phyloP scores from a whole-genome alignment of 2,888 invertebrate genomes.

The Ophion ellenae region DNA sequence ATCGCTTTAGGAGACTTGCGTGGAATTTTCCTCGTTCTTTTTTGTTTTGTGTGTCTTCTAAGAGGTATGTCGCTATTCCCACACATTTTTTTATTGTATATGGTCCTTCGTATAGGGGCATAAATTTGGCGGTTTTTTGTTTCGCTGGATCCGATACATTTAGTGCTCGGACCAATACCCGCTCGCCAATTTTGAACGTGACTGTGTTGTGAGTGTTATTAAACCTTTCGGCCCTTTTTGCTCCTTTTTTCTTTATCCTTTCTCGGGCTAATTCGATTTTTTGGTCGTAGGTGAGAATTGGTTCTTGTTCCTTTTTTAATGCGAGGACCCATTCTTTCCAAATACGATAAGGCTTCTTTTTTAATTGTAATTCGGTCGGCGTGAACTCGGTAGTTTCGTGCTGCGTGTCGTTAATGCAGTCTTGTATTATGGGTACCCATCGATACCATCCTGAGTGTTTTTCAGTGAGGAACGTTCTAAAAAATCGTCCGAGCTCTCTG shows the following conservation, averaged over 20 bases:
- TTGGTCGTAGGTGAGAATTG: background rate
- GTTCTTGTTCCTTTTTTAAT: background rate
- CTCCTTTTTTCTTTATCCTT: constrained; percentile 9
- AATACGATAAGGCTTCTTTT: constrained; percentile 23
- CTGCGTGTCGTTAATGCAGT: constrained; percentile 20
- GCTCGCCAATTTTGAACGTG: background rate
- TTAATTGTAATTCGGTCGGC: background rate
- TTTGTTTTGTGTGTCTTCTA: constrained; percentile 6
- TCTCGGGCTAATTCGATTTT: background rate
- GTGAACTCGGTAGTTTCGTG: background rate
- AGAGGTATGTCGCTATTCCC: background rate
- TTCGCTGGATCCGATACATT: constrained; percentile 10
- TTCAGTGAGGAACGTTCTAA: constrained; percentile 1
- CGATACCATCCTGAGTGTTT: constrained; percentile 12
- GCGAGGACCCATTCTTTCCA: constrained; percentile 4
- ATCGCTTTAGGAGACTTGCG: background rate
- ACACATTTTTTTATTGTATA: constrained; percentile 7
- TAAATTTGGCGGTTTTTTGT: background rate
- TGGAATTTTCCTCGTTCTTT: constrained; percentile 41
- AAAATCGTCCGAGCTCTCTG: background rate
- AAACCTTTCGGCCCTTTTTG: constrained; percentile 1
- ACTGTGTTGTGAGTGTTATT: background rate
- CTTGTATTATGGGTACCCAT: background rate
- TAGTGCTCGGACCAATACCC: background rate
- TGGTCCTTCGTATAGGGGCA: background rate